phyloP scores from a whole-genome alignment of 1,140 invertebrate species.

The Drosophila santomea region DNA sequence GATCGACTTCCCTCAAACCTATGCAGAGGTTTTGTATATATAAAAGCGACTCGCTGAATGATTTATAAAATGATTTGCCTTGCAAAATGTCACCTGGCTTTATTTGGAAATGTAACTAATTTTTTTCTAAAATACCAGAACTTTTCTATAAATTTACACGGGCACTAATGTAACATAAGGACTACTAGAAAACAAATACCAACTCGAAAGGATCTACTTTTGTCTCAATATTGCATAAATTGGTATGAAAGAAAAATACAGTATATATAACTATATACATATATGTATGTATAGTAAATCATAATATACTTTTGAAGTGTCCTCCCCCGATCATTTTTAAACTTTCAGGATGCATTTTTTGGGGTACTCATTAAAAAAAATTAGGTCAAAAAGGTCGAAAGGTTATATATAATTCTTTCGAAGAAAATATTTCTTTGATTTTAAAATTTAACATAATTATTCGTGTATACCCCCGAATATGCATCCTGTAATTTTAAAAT shows the following conservation, averaged over 20 bases:
- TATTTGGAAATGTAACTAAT: conserved; percentile 1
- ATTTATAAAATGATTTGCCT: conserved; percentile 41
- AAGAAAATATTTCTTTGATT: too few relatives aligned
- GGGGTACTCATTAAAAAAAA: too few relatives aligned
- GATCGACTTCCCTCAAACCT: conserved; percentile 5
- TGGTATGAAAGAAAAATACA: conserved; percentile 5
- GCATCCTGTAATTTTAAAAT: too few relatives aligned
- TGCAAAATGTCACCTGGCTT: conserved; percentile 40
- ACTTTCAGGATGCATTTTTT: too few relatives aligned
- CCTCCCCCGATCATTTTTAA: too few relatives aligned
- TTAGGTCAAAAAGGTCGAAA: too few relatives aligned
- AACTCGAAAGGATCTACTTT: conserved; percentile 6
- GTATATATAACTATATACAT: conserved; percentile 14
- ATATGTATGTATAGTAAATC: not conserved
- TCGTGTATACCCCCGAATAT: too few relatives aligned
- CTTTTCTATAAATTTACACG: conserved; percentile 56
- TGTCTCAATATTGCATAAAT: conserved; percentile 25
- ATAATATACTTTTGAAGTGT: too few relatives aligned
- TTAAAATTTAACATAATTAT: too few relatives aligned
- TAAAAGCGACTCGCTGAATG: conserved; percentile 7
- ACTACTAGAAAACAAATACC: conserved; percentile 9
- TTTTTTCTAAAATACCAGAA: conserved; percentile 5
- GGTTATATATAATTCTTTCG: too few relatives aligned
- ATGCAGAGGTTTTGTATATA: conserved; percentile 26
- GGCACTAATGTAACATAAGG: conserved; percentile 42